phyloP scores from a whole-genome alignment of 2,888 invertebrate genomes.

The Agrotis clavis region DNA sequence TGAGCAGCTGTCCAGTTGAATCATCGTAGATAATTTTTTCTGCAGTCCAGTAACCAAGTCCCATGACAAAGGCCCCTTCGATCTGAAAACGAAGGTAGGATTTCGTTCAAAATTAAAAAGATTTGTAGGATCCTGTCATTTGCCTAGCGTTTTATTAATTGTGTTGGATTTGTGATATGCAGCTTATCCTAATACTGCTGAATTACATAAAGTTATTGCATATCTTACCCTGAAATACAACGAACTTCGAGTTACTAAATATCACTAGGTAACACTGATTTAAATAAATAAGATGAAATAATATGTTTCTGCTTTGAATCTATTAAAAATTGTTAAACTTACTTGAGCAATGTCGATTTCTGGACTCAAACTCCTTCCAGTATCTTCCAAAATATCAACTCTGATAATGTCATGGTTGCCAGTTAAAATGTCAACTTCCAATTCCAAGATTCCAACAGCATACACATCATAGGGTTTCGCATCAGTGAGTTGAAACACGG shows the following conservation, averaged over 20 bases:
- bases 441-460: constrained; percentile 92
- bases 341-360: constrained; percentile 94
- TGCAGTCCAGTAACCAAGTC: constrained; percentile 94
- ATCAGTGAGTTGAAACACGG: constrained; percentile 88
- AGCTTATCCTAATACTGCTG: background rate
- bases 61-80: constrained; percentile 95
- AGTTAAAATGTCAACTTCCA: constrained; percentile 95
- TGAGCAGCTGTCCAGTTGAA: constrained; percentile 92
- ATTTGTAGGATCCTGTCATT: background rate
- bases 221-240: background rate
- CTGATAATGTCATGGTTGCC: constrained; percentile 93
- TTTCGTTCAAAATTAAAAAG: background rate
- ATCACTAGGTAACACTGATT: background rate
- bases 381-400: constrained; percentile 94
- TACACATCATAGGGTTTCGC: constrained; percentile 92
- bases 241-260: too few species aligned
- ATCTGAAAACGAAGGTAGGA: constrained; percentile 76
- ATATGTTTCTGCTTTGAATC: too few species aligned
- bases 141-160: background rate
- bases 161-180: too few species aligned
- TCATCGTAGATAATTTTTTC: constrained; percentile 93
- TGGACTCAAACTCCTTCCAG: constrained; percentile 94
- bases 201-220: background rate
- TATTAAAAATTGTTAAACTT: constrained; percentile 28
- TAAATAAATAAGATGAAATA: too few species aligned